These are phyloP conservation scores for Ciconia boyciana DNA, from an alignment of 2,113 vertebrate genomes.

Conservation along the genomic window DNA sequence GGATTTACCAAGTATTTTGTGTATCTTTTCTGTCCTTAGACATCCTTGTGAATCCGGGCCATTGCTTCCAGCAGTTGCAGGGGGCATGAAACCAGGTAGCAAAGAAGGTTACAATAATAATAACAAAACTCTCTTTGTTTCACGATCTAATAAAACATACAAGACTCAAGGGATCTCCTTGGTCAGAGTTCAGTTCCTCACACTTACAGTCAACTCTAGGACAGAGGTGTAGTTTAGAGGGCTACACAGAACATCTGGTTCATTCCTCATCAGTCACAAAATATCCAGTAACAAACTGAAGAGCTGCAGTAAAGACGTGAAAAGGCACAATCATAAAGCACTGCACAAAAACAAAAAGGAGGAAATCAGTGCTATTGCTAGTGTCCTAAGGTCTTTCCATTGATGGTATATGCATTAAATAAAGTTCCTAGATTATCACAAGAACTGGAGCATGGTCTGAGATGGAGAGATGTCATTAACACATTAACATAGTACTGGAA, in stretches of 20 bases:
- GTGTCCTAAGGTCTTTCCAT: background rate
- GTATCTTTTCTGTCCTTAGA: background rate
- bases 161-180: background rate
- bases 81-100: background rate
- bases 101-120: background rate
- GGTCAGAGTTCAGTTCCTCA: constrained; percentile 27
- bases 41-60: background rate
- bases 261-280: background rate
- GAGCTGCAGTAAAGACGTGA: background rate
- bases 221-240: background rate
- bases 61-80: background rate
- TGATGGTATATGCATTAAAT: background rate
- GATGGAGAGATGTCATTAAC: background rate
- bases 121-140: background rate
- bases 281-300: background rate
- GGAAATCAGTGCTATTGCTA: background rate
- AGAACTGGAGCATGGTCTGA: background rate
- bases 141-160: background rate
- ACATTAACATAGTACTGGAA: fast-evolving
- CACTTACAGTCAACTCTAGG: background rate
- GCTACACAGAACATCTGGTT: background rate
- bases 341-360: too few species aligned
- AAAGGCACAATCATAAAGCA: background rate
- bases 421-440: background rate
- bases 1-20: background rate